Conservation (phyloP, 37 sponge, comb jelly and placozoan species). For the Beroe ovata region DNA sequence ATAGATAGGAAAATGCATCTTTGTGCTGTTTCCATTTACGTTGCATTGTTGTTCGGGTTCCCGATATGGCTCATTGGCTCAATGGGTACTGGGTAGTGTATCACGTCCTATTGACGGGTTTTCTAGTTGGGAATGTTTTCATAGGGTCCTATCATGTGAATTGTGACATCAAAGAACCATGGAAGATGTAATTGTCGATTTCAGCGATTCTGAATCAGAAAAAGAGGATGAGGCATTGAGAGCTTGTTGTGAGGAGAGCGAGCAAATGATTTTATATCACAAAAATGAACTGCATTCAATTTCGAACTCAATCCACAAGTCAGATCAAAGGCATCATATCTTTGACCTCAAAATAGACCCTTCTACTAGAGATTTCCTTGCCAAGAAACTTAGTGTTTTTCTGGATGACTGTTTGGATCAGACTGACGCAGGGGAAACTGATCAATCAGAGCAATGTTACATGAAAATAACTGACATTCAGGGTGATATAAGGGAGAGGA, state of each 20-base stretch:
- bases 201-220: not conserved
- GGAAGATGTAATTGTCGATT: conserved; percentile 7
- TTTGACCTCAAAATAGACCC: not conserved
- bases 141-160: not conserved
- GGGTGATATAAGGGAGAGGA: not conserved
- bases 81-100: too few relatives aligned
- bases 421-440: too few relatives aligned
- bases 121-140: too few relatives aligned
- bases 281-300: not conserved
- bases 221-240: not conserved
- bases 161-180: not conserved
- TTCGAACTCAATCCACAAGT: not conserved
- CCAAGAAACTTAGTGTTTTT: not conserved
- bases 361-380: not conserved
- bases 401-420: not conserved
- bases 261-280: not conserved
- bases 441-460: too few relatives aligned
- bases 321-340: not conserved
- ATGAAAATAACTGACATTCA: not conserved
- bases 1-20: too few relatives aligned
- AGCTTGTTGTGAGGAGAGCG: not conserved
- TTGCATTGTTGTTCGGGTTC: too few relatives aligned
- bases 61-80: too few relatives aligned
- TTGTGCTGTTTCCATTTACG: too few relatives aligned
- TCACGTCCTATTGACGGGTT: too few relatives aligned